phyloP scores from a whole-genome alignment of 2,888 invertebrate genomes.

The Melipona bicolor region DNA sequence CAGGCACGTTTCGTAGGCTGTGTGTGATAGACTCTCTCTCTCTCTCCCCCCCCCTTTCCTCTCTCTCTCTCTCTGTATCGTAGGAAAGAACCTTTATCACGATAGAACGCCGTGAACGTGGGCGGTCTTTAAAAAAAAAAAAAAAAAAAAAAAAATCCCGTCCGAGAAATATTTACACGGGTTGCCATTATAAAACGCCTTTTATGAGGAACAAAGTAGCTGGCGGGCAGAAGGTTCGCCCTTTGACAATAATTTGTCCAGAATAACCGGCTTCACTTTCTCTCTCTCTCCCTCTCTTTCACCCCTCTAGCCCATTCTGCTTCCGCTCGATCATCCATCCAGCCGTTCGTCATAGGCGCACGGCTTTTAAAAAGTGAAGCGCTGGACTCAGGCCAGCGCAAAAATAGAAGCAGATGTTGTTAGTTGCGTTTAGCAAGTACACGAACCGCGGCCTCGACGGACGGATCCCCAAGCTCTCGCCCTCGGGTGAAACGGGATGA shows the following conservation, averaged over 20 bases:
- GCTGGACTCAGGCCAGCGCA: conserved; percentile 83
- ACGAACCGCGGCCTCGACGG: conserved; percentile 62
- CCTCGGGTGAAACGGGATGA: not conserved
- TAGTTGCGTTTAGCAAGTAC: conserved; percentile 79
- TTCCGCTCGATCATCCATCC: conserved; percentile 79
- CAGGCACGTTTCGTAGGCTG: not conserved
- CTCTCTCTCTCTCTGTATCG: not conserved
- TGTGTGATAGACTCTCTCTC: not conserved
- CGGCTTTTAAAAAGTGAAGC: conserved; percentile 80
- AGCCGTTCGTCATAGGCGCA: conserved; percentile 79
- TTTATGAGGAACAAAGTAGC: conserved; percentile 72
- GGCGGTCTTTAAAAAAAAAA: conserved; percentile 47
- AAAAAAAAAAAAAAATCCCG: conserved; percentile 15
- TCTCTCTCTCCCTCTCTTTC: not conserved
- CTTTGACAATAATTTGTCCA: conserved; percentile 75
- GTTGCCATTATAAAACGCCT: conserved; percentile 72
- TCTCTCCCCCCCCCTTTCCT: too few relatives aligned
- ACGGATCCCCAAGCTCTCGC: conserved; percentile 25
- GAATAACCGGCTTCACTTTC: conserved; percentile 71
- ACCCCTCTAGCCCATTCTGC: conserved; percentile 44
- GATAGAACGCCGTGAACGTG: conserved; percentile 4
- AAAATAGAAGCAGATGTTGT: conserved; percentile 84
- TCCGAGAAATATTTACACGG: conserved; percentile 67
- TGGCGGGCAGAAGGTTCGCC: conserved; percentile 69
- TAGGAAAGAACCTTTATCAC: conserved; percentile 16